Conservation (phyloP, 2,797 vertebrate species). For the Microtus californicus region DNA sequence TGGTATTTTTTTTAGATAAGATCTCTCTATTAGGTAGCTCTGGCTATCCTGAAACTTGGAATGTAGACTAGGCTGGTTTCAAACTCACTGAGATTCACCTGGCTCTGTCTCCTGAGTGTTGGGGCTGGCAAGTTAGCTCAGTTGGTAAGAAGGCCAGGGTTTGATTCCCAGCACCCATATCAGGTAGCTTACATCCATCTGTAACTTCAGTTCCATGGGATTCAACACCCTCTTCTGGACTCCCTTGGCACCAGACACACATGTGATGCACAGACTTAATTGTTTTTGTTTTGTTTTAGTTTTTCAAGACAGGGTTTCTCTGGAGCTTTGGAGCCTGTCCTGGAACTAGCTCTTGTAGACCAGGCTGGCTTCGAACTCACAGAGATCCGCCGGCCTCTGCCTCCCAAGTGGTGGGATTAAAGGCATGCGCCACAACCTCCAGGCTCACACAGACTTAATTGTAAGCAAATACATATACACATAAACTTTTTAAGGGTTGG, state of each 20-base stretch:
- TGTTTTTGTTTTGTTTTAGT: background rate
- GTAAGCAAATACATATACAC: background rate
- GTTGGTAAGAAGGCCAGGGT: background rate
- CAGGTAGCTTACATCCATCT: background rate
- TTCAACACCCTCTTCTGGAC: background rate
- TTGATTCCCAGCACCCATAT: background rate
- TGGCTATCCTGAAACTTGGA: background rate
- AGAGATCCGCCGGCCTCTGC: too few species aligned
- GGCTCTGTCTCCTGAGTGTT: background rate
- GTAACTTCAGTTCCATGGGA: background rate
- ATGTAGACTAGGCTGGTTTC: background rate
- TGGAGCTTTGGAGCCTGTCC: too few species aligned
- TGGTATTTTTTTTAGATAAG: background rate
- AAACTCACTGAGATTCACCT: background rate
- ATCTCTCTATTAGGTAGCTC: background rate
- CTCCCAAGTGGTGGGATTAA: too few species aligned
- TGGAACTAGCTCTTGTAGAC: too few species aligned
- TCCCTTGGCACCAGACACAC: background rate
- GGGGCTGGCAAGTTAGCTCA: too few species aligned
- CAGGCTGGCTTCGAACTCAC: too few species aligned
- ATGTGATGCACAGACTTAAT: background rate
- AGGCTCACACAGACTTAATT: background rate
- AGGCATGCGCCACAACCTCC: too few species aligned
- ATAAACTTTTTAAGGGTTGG: background rate
- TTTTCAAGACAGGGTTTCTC: too few species aligned